Evolutionary conservation across 1,140 invertebrate species (phyloP).

Genomic region (Meloidogyne hapla): DNA sequence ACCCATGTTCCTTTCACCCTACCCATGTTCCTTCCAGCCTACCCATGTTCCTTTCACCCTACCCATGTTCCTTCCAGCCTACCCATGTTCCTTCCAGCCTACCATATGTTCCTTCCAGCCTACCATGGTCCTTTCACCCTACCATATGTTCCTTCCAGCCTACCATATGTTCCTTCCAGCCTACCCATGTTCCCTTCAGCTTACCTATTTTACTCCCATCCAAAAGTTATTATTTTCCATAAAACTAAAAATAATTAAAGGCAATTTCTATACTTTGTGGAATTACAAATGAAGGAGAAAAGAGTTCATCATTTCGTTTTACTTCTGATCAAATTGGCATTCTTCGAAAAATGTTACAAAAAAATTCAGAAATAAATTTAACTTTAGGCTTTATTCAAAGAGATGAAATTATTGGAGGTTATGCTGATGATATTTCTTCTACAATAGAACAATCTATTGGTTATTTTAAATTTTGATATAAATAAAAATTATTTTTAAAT

Average conservation of each 20-base stretch:
- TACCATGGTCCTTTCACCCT: not conserved
- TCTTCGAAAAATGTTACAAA: constrained; percentile 22
- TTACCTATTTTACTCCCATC: not conserved
- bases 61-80: not conserved
- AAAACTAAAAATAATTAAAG: not conserved
- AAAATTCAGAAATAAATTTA: constrained; percentile 9
- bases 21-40: too few species aligned
- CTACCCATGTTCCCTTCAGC: not conserved
- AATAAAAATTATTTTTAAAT: not conserved
- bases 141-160: too few species aligned
- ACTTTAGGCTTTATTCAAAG: constrained; percentile 36
- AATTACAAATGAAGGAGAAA: not conserved
- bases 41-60: not conserved
- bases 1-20: too few species aligned
- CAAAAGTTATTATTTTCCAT: too few species aligned
- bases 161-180: not conserved
- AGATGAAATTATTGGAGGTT: constrained; percentile 38
- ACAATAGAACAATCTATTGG: constrained; percentile 24
- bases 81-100: too few species aligned
- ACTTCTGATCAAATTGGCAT: constrained; percentile 30
- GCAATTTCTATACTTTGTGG: not conserved
- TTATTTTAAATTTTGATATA: not conserved
- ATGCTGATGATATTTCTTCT: constrained; percentile 20
- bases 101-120: not conserved
- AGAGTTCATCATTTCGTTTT: constrained; percentile 14